phyloP scores from a whole-genome alignment of 64 coral and sea anemone genomes.

The Montipora sp. region DNA sequence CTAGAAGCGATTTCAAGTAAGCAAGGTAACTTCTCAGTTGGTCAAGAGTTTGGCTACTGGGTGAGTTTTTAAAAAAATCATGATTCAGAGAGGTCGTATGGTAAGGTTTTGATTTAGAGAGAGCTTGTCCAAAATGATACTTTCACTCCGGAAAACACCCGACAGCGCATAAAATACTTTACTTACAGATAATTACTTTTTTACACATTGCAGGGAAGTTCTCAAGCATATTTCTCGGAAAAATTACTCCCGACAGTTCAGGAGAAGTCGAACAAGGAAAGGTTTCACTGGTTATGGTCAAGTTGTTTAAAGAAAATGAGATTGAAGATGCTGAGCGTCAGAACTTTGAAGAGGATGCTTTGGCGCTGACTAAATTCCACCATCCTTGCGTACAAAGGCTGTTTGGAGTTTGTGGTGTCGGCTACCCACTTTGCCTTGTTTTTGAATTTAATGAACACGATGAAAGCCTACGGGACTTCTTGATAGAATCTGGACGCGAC shows the following conservation, averaged over 20 bases:
- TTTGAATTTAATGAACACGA: conserved; percentile 81
- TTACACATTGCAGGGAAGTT: conserved; percentile 51
- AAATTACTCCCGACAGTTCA: conserved; percentile 49
- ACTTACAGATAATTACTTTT: background rate
- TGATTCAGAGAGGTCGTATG: too few species aligned
- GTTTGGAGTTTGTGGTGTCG: conserved; percentile 80
- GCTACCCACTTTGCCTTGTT: conserved; percentile 78
- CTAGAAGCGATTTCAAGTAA: too few species aligned
- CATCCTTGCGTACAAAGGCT: conserved; percentile 87
- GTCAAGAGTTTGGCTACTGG: too few species aligned
- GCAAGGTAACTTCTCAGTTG: too few species aligned
- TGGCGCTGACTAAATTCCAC: conserved; percentile 67
- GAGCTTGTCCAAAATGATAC: too few species aligned
- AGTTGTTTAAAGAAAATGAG: conserved; percentile 74
- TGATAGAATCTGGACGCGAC: conserved; percentile 75
- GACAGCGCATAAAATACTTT: too few species aligned
- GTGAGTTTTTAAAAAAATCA: too few species aligned
- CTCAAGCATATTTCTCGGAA: conserved; percentile 66
- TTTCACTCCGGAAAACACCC: too few species aligned
- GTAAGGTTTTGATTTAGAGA: too few species aligned
- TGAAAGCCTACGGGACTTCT: conserved; percentile 73
- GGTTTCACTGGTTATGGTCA: conserved; percentile 75
- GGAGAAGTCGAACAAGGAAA: conserved; percentile 49
- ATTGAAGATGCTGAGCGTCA: conserved; percentile 50
- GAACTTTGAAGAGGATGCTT: conserved; percentile 82